Base-by-base conservation (phyloP, 2,113 vertebrate genomes). In the Microcebus ravelobensis region DNA sequence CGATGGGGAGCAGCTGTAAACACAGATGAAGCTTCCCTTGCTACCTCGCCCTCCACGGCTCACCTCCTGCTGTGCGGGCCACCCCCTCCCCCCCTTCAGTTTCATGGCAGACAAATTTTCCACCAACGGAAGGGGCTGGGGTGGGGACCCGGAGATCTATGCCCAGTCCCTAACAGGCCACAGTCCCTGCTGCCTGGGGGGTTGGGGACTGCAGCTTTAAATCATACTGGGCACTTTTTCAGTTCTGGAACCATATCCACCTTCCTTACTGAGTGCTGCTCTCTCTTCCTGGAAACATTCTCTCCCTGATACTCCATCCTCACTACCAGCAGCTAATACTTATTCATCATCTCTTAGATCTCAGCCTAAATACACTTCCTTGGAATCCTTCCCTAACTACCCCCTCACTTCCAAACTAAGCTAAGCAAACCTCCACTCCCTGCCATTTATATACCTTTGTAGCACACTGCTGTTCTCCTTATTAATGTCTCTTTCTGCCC, bases 401-500 rank as follows among this genome's bases (percentile, higher is more conserved):
- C 15, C 2, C n/a, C 52, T 39, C 3, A 89, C 81, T 59, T 79
- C 82, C 74, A 71, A 91, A 77, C 52, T 61, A 82, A 70, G 70
- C 42, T 10, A 71, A 52, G 12, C 25, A 57, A 18, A 5, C 6
- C 27, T 27, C 61, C 25, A 27, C 27, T 1, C 10, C 3, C 25
- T 25, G 10, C 1, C 4, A 39, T 61, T 59, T 57, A 50, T 34
- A 86, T 55, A 21, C 39, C 36, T 12, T 50, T 68, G 42, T 1
- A 76, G 31, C 21, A 77, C 14, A 59, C 52, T 71, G 8, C 25
- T 52, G 21, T 68, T 91, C 55, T 68, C 59, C 21, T 68, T 68
- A 82, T 90, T 57, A 82, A 80, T 29, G 17, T 83, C 45, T 93
- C 73, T 59, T 85, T 70, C 90, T 91, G 65, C 57, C 90, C 34